These are phyloP conservation scores for Archaeoteleia sp. DNA, from an alignment of 2,888 invertebrate genomes.

Conservation along the genomic window DNA sequence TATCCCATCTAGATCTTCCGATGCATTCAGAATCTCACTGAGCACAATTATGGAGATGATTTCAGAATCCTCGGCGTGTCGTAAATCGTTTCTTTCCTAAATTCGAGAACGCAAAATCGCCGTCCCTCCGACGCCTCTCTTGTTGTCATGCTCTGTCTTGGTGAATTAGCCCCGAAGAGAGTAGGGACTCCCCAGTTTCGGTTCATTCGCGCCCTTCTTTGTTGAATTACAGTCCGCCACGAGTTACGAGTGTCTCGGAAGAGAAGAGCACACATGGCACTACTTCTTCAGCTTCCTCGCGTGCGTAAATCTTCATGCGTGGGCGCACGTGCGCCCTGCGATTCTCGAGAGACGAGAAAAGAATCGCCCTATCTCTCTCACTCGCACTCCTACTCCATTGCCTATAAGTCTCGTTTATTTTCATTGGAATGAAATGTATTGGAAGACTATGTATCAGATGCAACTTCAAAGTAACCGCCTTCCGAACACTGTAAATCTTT, in stretches of 20 bases:
- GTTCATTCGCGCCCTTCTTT: conserved; percentile 18
- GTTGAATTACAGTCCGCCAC: no score
- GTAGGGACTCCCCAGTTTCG: conserved; percentile 18
- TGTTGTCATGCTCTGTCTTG: conserved; percentile 24
- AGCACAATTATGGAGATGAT: no score
- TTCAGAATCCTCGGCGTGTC: conserved; percentile 14
- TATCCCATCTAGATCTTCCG: no score
- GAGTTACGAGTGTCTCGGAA: conserved; percentile 26
- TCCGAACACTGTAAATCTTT: no score
- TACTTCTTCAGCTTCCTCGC: conserved; percentile 12
- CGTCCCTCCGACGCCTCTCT: no score
- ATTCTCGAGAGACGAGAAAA: conserved; percentile 16
- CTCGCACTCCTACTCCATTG: no score
- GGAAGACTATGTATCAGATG: no score
- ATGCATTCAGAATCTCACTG: no score
- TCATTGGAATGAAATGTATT: no score
- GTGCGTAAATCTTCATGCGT: conserved; percentile 29
- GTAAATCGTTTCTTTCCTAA: conserved; percentile 11
- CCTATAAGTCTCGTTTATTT: conserved; percentile 18
- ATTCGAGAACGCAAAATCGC: conserved; percentile 13
- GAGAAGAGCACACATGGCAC: conserved; percentile 18
- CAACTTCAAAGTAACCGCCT: no score
- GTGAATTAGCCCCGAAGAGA: conserved; percentile 20
- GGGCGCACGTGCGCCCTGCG: conserved; percentile 27
- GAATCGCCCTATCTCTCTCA: no score